phyloP scores from a whole-genome alignment of 2,888 invertebrate genomes.

The Drosophila emarginata region DNA sequence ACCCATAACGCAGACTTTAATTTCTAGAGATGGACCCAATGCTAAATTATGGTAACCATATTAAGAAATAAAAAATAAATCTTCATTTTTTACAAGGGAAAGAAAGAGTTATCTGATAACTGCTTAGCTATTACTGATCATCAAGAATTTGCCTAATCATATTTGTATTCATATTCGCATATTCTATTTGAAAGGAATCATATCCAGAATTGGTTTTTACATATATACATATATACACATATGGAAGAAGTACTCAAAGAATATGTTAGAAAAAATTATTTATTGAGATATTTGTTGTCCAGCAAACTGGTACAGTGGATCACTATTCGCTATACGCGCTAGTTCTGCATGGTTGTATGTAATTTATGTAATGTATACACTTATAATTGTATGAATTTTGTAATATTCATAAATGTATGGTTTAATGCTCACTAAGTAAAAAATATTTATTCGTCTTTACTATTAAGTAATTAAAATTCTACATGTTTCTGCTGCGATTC shows the following conservation, averaged over 20 bases:
- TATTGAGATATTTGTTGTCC: conserved; percentile 68
- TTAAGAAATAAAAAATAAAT: too few species aligned
- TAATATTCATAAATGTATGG: conserved; percentile 44
- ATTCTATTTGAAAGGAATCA: too few species aligned
- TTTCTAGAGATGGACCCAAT: too few species aligned
- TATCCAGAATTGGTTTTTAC: too few species aligned
- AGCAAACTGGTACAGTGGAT: conserved; percentile 63
- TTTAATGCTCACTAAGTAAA: conserved; percentile 51
- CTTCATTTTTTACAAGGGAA: too few species aligned
- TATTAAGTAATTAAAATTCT: conserved; percentile 34
- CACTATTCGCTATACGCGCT: conserved; percentile 39
- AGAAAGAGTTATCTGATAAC: too few species aligned
- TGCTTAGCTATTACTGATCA: too few species aligned
- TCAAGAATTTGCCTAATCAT: too few species aligned
- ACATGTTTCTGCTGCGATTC: conserved; percentile 20
- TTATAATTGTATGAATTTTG: conserved; percentile 26
- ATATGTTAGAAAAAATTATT: conserved; percentile 67
- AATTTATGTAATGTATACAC: conserved; percentile 24
- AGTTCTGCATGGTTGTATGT: conserved; percentile 23
- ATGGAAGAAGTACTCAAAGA: background rate
- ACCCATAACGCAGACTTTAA: too few species aligned
- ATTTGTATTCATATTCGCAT: too few species aligned
- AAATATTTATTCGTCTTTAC: conserved; percentile 37
- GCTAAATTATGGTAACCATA: too few species aligned
- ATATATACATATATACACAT: background rate